These are phyloP conservation scores for Meteorus colon DNA, from an alignment of 2,888 invertebrate species.

Conservation along the genomic window DNA sequence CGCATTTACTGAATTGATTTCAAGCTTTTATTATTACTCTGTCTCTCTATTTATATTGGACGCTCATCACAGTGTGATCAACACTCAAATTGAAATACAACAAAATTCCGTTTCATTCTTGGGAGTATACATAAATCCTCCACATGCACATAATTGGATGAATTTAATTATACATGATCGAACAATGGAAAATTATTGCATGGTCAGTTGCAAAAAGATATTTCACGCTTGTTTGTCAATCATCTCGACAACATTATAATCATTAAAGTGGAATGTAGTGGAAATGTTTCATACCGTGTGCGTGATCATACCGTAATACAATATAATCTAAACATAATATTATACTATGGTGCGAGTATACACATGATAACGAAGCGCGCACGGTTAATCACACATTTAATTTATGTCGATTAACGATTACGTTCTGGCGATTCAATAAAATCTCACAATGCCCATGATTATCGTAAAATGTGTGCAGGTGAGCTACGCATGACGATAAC, in stretches of 20 bases:
- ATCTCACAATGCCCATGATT: constrained; percentile 43
- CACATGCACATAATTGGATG: not conserved
- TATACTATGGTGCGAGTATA: constrained; percentile 40
- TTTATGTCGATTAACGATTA: constrained; percentile 63
- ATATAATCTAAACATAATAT: constrained; percentile 25
- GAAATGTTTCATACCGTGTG: constrained; percentile 21
- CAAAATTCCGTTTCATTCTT: too few relatives aligned
- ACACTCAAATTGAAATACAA: too few relatives aligned
- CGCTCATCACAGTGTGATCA: too few relatives aligned
- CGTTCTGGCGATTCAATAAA: constrained; percentile 55
- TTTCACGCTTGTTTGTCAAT: constrained; percentile 41
- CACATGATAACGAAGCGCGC: constrained; percentile 45
- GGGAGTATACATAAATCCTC: too few relatives aligned
- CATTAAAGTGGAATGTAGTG: constrained; percentile 13
- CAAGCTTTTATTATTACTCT: too few relatives aligned
- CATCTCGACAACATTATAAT: constrained; percentile 16
- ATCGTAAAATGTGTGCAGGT: constrained; percentile 35
- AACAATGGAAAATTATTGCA: not conserved
- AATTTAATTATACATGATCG: not conserved
- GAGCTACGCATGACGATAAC: constrained; percentile 43
- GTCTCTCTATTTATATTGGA: too few relatives aligned
- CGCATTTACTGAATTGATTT: too few relatives aligned
- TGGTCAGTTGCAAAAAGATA: constrained; percentile 22
- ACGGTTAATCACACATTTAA: constrained; percentile 62
- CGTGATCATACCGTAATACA: constrained; percentile 37